Conservation (phyloP, 23 tunicate genomes). For the Styela plicata region DNA sequence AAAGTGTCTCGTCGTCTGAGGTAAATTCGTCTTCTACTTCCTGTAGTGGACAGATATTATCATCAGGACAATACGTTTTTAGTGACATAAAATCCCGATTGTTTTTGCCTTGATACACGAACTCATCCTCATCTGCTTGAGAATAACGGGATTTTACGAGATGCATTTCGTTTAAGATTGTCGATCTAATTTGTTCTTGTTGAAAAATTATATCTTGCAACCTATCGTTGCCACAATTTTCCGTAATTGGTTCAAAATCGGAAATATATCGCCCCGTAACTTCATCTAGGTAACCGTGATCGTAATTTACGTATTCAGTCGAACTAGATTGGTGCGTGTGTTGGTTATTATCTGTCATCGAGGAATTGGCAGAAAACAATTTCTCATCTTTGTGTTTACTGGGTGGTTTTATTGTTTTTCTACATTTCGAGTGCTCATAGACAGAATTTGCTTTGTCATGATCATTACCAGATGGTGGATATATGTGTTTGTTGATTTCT, state of each 20-base stretch:
- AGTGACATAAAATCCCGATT: background rate
- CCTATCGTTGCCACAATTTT: background rate
- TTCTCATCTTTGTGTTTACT: too few relatives aligned
- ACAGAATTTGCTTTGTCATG: too few relatives aligned
- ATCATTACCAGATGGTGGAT: too few relatives aligned
- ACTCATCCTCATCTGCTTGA: background rate
- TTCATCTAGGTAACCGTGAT: background rate
- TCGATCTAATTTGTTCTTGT: background rate
- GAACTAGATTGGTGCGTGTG: too few relatives aligned
- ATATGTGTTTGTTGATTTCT: too few relatives aligned
- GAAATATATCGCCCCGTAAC: background rate
- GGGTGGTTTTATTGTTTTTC: too few relatives aligned
- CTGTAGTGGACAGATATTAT: too few relatives aligned
- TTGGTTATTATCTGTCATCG: too few relatives aligned
- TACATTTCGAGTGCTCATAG: too few relatives aligned
- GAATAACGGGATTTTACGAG: background rate
- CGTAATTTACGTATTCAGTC: too few relatives aligned
- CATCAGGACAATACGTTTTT: too few relatives aligned
- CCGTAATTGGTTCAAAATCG: background rate
- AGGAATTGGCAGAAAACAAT: too few relatives aligned
- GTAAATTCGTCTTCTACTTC: background rate
- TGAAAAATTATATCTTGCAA: background rate
- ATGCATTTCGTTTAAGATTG: background rate
- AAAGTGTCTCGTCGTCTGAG: background rate
- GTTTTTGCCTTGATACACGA: background rate